Evolutionary conservation across 2,888 invertebrate genomes (phyloP), one percentile per base, ranked within the genome.

Genomic region (Schizaphis graminum): DNA sequence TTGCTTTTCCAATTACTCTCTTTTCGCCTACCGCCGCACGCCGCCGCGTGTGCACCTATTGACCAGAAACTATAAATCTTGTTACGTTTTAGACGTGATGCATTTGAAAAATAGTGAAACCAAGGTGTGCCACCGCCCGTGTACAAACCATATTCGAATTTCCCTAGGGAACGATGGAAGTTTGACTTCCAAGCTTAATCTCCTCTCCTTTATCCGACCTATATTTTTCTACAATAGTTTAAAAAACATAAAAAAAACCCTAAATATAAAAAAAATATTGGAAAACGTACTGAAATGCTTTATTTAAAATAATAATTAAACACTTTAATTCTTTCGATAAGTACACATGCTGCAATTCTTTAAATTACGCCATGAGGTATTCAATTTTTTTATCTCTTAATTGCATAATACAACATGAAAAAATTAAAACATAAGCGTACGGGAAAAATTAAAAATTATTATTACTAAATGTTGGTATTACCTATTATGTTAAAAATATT

Each of bases 51-150:
- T 61, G 57, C 91, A 57, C 87, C 86, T 92, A 92, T 92, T 92
- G 92, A 88, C 92, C 92, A 92, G 87, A 49, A 87, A 92, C 92
- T 92, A 92, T 92, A 92, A 92, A 92, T 92, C 92, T 92, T 92
- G 92, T 92, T 92, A 92, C 92, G 87, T 88, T 92, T 53, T 67
- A 92, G 87, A 92, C 92, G 92, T 92, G 92, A 92, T 67, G 87
- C 92, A 88, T 92, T 92, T 87, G 92, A 92, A 92, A 92, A 92
- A 92, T 87, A 92, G 87, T 61, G 87, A 87, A 47, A 92, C 92
- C 92, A 47, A 87, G 92, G 92, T 87, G 86, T 47, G 47, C 47
- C 57, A 26, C 57, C 35, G 53, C 61, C 57, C 10, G 41, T 41
- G 88, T 47, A 41, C 67, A 53, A 57, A 90, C 91, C 56, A 92